Evolutionary conservation across 1,140 invertebrate genomes (phyloP).

Genomic region (Drosophila mojavensis): DNA sequence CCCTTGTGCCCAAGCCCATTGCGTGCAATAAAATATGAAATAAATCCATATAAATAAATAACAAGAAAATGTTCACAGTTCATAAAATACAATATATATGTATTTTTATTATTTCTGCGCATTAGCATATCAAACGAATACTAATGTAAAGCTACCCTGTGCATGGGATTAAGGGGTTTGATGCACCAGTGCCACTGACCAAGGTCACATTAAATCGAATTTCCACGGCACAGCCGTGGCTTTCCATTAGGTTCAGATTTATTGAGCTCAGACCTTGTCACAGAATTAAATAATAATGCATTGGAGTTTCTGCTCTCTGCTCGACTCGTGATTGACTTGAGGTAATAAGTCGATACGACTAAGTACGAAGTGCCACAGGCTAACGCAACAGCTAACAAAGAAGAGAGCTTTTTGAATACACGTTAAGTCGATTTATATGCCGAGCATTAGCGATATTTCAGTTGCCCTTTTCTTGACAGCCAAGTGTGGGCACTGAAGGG

Average conservation of each 20-base stretch:
- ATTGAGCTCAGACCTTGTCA: not conserved
- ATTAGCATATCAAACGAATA: constrained; percentile 48
- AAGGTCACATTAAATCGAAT: constrained; percentile 26
- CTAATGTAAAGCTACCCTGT: constrained; percentile 7
- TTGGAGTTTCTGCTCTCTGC: constrained; percentile 35
- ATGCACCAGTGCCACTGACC: constrained; percentile 28
- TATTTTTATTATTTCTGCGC: constrained; percentile 11
- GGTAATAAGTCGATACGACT: constrained; percentile 4
- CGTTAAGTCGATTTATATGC: constrained; percentile 54
- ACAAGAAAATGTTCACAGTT: constrained; percentile 9
- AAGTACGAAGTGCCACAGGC: not conserved
- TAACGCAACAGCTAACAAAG: constrained; percentile 8
- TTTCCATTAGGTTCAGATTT: constrained; percentile 21
- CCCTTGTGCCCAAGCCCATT: too few relatives aligned
- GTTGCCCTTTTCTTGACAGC: constrained; percentile 51
- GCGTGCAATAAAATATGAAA: not conserved
- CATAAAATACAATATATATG: constrained; percentile 13
- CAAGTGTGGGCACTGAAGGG: not conserved
- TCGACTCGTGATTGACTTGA: constrained; percentile 27
- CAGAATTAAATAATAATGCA: constrained; percentile 44
- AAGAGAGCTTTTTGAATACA: constrained; percentile 10
- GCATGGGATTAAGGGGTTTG: constrained; percentile 4
- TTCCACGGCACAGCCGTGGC: too few relatives aligned
- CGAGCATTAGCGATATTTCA: constrained; percentile 62
- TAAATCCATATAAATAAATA: constrained; percentile 5